Evolutionary conservation across 92 coral and sea anemone species (phyloP), one percentile per base, ranked within the genome.

Genomic region (Actinostola sp.): DNA sequence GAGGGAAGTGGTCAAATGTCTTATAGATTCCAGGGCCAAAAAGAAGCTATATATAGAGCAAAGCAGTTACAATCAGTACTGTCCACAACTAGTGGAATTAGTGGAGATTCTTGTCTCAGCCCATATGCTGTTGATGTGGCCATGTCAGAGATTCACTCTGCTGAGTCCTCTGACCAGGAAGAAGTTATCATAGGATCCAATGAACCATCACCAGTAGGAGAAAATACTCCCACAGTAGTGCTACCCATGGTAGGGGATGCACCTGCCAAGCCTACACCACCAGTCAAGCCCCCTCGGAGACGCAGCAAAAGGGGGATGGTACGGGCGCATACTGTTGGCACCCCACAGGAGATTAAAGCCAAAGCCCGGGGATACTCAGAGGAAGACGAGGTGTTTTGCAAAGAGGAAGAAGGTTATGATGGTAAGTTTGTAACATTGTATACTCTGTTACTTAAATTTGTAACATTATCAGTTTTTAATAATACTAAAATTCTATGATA

Each of bases 41-140:
- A 55, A 14, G 58, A 52, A 19, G 49, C 27, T 68, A 48, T 51
- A 31, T 35, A 32, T 32, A 77, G 83, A 41, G 67, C 58, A 25
- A 53, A 49, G 59, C 87, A 86, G 63, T 82, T 86, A 0, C 88
- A 82, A 36, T 86, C 92, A 1, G 84, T 63, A 9, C 62, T 81
- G 58, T 86, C 92, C 27, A 52, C 83, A 28, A 79, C 82, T 19
- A 91, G 97, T 42, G 72, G 73, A 16, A 60, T 79, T 56, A 91
- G 97, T 63, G 81, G 67, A 16, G 97, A 91, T 75, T 91, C 97
- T 2, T 87, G 92, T 43, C 83, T 91, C 34, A 67, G 85, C 66
- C 89, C 89, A 11, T 91, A 89, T 89, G 74, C 92, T 5, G 67
- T 91, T 67, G 97, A 91, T 64, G 73, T 91, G 24, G 97, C 97